Percentiles rank a stretch among this genome's conserved stretches.
phyloP scores from a whole-genome alignment of 2,797 vertebrate genomes.

The Myoxocephalus aenaeus region DNA sequence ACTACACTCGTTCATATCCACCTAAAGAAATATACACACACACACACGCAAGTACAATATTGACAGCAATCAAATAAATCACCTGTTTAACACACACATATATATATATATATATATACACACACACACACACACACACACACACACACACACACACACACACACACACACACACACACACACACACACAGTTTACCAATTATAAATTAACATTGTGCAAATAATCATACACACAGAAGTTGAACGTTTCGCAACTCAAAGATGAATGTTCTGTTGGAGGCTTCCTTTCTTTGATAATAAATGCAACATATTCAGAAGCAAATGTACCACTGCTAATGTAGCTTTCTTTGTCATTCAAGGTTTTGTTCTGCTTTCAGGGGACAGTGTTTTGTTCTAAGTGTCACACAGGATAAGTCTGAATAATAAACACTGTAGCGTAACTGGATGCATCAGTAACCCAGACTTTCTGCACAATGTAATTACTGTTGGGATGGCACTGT shows the following conservation, averaged over 20 bases:
- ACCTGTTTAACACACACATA: conserved; percentile 58
- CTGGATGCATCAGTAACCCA: conserved; percentile 6
- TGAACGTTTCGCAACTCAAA: conserved; percentile 55
- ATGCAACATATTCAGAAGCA: conserved; percentile 35
- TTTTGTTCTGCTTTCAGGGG: conserved; percentile 52
- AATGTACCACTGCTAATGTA: conserved; percentile 44
- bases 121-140: conserved; percentile 23
- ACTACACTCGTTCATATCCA: conserved; percentile 39
- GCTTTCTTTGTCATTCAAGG: conserved; percentile 14
- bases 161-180: not conserved
- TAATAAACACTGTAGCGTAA: conserved; percentile 30
- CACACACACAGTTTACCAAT: conserved; percentile 72
- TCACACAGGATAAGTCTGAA: conserved; percentile 29
- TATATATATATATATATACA: conserved; percentile 34
- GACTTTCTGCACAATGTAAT: conserved; percentile 1
- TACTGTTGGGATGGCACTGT: conserved; percentile 19
- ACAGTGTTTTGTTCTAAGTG: conserved; percentile 64
- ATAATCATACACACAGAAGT: conserved; percentile 70
- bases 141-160: no score
- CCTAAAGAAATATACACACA: conserved; percentile 29
- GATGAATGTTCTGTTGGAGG: conserved; percentile 13
- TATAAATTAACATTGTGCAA: conserved; percentile 87
- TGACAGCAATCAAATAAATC: conserved; percentile 68
- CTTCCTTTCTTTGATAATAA: conserved; percentile 9
- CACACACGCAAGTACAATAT: conserved; percentile 49